phyloP scores from a whole-genome alignment of 2,888 invertebrate species.

The Clunio marinus region DNA sequence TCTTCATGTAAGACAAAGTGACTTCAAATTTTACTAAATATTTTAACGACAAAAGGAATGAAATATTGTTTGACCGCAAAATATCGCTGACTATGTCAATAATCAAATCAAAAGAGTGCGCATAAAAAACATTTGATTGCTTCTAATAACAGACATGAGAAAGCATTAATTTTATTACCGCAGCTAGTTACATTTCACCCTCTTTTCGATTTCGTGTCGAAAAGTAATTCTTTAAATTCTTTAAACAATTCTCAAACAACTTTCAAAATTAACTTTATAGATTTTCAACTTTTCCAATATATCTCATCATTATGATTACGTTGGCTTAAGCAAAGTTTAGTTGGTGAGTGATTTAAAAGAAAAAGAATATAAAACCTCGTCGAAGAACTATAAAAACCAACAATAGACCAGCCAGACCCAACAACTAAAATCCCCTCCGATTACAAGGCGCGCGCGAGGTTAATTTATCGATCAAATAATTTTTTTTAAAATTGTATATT shows the following conservation, averaged over 20 bases:
- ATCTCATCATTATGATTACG: conserved; percentile 18
- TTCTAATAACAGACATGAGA: not conserved
- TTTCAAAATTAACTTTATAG: conserved; percentile 33
- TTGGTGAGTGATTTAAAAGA: not conserved
- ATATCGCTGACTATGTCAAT: too few species aligned
- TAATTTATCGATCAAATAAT: conserved; percentile 38
- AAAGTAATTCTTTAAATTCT: conserved; percentile 19
- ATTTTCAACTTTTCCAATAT: conserved; percentile 36
- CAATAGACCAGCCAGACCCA: conserved; percentile 1
- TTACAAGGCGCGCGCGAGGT: not conserved
- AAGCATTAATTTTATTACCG: not conserved
- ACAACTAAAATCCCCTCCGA: not conserved
- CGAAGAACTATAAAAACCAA: conserved; percentile 9
- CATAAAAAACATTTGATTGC: not conserved
- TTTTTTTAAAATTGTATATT: conserved; percentile 33
- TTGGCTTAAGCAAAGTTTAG: not conserved
- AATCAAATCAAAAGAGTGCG: too few species aligned
- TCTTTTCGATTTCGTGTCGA: conserved; percentile 19
- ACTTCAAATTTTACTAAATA: too few species aligned
- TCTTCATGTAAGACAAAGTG: too few species aligned
- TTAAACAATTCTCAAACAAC: conserved; percentile 23
- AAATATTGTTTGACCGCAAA: too few species aligned
- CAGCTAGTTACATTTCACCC: not conserved
- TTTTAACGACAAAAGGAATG: too few species aligned
- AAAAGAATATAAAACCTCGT: not conserved